Evolutionary conservation across 2,888 invertebrate genomes (phyloP).

Genomic region (Drosophila anomelani): DNA sequence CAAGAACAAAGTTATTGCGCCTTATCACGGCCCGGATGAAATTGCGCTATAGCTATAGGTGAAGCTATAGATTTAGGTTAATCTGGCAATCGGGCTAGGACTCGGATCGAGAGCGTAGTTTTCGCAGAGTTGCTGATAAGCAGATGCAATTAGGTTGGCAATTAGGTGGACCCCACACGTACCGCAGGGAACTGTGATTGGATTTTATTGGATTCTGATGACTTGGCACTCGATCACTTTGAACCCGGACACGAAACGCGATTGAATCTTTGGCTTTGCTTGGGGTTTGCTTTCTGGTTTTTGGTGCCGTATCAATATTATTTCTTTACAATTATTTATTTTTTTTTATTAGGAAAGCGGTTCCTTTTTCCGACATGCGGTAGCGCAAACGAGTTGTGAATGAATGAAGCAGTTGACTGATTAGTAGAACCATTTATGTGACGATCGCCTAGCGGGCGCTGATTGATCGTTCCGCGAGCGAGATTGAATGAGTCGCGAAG

Average conservation of each 20-base stretch:
- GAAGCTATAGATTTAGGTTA: constrained; percentile 8
- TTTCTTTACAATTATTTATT: constrained; percentile 6
- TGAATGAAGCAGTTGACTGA: constrained; percentile 71
- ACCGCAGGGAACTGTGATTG: constrained; percentile 28
- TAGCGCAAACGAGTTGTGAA: constrained; percentile 75
- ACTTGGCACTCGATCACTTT: constrained; percentile 40
- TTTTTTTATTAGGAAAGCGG: constrained; percentile 7
- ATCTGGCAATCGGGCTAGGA: constrained; percentile 28
- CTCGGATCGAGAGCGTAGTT: constrained; percentile 6
- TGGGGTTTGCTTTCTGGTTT: constrained; percentile 15
- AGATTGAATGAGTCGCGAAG: constrained; percentile 7
- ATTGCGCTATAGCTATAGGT: constrained; percentile 48
- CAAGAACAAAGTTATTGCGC: constrained; percentile 26
- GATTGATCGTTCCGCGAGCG: constrained; percentile 64
- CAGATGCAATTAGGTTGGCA: constrained; percentile 39
- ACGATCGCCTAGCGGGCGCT: constrained; percentile 27
- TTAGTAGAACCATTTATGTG: constrained; percentile 72
- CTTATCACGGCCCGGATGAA: constrained; percentile 49
- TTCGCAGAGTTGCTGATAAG: constrained; percentile 31
- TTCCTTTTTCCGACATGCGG: constrained; percentile 45
- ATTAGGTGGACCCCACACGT: constrained; percentile 47
- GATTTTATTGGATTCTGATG: constrained; percentile 24
- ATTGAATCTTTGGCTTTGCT: constrained; percentile 22
- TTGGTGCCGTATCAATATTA: constrained; percentile 1
- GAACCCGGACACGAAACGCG: constrained; percentile 72